Percentiles rank a stretch among this genome's conserved stretches.
Evolutionary conservation across 2,888 invertebrate genomes (phyloP).

Genomic region (Belgica antarctica): DNA sequence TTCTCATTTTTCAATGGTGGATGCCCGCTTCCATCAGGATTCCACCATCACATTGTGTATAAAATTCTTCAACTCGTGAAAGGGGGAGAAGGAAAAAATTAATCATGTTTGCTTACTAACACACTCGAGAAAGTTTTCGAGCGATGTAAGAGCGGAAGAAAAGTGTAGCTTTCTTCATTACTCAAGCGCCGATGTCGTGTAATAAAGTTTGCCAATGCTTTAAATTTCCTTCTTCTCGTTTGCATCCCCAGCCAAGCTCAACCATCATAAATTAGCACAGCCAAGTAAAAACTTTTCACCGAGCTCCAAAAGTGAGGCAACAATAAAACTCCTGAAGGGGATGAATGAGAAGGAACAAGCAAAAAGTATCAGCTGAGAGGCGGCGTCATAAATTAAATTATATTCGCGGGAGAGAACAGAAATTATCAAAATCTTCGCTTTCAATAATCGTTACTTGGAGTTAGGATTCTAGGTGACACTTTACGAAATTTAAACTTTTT

Average conservation of each 20-base stretch:
- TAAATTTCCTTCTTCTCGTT: not conserved
- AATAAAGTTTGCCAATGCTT: slow-evolving; percentile 27
- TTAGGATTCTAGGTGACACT: not conserved
- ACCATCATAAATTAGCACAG: slow-evolving; percentile 33
- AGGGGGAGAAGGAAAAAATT: slow-evolving; percentile 9
- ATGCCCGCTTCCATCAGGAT: not conserved
- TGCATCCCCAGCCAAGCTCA: not conserved
- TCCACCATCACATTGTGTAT: not conserved
- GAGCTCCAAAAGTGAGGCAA: no score
- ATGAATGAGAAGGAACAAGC: not conserved
- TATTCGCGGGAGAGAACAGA: not conserved
- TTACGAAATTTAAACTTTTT: not conserved
- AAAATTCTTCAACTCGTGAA: not conserved
- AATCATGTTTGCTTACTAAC: slow-evolving; percentile 37
- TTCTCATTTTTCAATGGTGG: not conserved
- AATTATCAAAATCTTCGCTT: not conserved
- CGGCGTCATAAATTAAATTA: not conserved
- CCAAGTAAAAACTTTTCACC: not conserved
- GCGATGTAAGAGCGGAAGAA: no score
- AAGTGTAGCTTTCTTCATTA: slow-evolving; percentile 31
- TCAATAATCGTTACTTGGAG: not conserved
- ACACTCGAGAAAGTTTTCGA: not conserved
- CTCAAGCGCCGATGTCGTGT: slow-evolving; percentile 10
- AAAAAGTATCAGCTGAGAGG: no score
- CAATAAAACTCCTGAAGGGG: no score